Evolutionary conservation across 1,140 invertebrate genomes (phyloP), one percentile per base, ranked within the genome.

Genomic region (Lasaia peninsularis): DNA sequence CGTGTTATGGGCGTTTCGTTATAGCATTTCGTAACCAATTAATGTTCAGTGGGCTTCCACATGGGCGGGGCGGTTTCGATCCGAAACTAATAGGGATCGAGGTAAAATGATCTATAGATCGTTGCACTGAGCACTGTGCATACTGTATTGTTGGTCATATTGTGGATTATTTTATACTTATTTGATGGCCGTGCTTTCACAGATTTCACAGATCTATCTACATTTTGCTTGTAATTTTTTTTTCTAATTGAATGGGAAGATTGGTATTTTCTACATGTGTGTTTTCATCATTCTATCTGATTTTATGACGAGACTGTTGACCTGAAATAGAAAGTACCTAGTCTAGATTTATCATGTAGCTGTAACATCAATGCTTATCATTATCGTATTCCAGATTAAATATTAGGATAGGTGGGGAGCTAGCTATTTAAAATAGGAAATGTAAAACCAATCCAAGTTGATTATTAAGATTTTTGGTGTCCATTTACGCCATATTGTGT

Each of bases 31-130:
- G 69, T 67, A 69, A 71, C 85, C 85, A 88, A 88, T 86, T 88
- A 80, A 88, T 80, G 85, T 66, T 84, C 85, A 88, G 78, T 85
- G 85, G 77, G 81, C 80, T 86, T 85, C 71, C 51, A 80, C 58
- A 70, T 74, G 67, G 85, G 85, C 77, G 85, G 80, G 72, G 78
- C 77, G 40, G 62, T 6, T 53, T 31, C 56, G 73, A 79, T 80
- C 71, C 78, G n/a, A 81, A 64, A 67, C 81, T 83, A 88, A 86
- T 85, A 81, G 76, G 73, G 78, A 82, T 82, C 77, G 75, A 83
- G 74, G 62, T 65, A 72, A 82, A 84, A 88, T 86, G 85, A 88
- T 85, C 80, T 86, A 88, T 86, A 85, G 81, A 82, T 83, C 79
- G 65, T 51, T 63, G 69, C 73, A 72, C 63, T 57, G 70, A 52